phyloP scores from a whole-genome alignment of 2,888 invertebrate genomes.

The Colostygia pectinataria region DNA sequence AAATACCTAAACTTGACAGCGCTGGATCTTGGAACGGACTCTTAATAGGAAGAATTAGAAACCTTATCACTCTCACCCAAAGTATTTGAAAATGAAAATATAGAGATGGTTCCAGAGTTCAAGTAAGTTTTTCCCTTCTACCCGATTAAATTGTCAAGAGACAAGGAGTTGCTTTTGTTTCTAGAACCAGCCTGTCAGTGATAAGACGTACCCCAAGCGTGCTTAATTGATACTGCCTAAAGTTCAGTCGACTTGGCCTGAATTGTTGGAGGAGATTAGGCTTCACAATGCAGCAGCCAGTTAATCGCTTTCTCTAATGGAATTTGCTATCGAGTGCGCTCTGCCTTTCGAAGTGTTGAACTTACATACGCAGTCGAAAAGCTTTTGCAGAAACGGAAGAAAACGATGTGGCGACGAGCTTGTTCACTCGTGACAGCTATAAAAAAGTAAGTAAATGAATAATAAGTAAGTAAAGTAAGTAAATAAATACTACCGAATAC shows the following conservation, averaged over 20 bases:
- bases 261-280: constrained; percentile 19
- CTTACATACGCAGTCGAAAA: constrained; percentile 5
- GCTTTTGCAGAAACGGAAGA: neutral
- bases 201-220: constrained; percentile 31
- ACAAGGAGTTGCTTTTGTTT: constrained; percentile 8
- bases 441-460: too few relatives aligned
- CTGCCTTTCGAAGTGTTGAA: constrained; percentile 6
- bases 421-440: too few relatives aligned
- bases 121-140: constrained; percentile 1
- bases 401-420: neutral
- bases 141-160: neutral
- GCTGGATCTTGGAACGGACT: too few relatives aligned
- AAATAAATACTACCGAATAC: too few relatives aligned
- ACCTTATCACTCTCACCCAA: too few relatives aligned
- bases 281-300: constrained; percentile 25
- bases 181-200: constrained; percentile 13
- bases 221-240: constrained; percentile 35
- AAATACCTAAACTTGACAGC: too few relatives aligned
- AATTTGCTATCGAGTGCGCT: constrained; percentile 18
- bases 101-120: neutral
- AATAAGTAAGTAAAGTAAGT: too few relatives aligned
- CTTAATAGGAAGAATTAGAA: too few relatives aligned
- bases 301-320: constrained; percentile 26
- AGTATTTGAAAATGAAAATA: neutral
- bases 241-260: constrained; percentile 17